Evolutionary conservation across 2,888 invertebrate species (phyloP).

Genomic region (Adela reaumurella): DNA sequence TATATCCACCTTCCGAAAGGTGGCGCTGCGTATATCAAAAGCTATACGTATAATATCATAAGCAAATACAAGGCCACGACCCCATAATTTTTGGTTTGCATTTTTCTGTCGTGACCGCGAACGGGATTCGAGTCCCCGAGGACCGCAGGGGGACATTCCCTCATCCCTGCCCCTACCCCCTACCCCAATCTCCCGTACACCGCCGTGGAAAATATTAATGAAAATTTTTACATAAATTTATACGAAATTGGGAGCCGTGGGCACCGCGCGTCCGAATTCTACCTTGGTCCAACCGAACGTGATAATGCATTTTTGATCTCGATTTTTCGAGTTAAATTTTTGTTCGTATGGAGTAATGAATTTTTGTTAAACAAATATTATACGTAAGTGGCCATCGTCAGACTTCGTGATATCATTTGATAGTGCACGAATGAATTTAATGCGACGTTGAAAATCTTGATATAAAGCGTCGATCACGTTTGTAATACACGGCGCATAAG

Average conservation of each 20-base stretch:
- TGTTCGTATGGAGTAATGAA: not conserved
- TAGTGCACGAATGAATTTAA: too few species aligned
- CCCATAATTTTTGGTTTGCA: slow-evolving; percentile 57
- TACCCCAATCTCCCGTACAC: not conserved
- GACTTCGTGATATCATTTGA: too few species aligned
- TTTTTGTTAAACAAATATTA: too few species aligned
- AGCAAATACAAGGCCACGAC: slow-evolving; percentile 53
- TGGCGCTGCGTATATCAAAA: too few species aligned
- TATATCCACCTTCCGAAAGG: not conserved
- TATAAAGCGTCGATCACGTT: too few species aligned
- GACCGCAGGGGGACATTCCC: slow-evolving; percentile 36
- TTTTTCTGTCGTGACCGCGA: slow-evolving; percentile 56
- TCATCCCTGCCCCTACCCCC: slow-evolving; percentile 14
- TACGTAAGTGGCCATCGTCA: too few species aligned
- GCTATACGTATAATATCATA: slow-evolving; percentile 15
- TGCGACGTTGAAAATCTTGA: too few species aligned
- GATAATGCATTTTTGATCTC: not conserved
- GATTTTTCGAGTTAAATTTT: not conserved
- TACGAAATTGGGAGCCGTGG: slow-evolving; percentile 45
- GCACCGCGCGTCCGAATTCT: slow-evolving; percentile 7
- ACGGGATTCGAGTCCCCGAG: slow-evolving; percentile 53
- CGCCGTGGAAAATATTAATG: slow-evolving; percentile 46
- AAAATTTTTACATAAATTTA: slow-evolving; percentile 59
- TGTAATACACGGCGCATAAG: too few species aligned
- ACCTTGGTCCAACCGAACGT: not conserved